phyloP scores from a whole-genome alignment of 1,140 invertebrate genomes.

The Coenobita brevimanus region DNA sequence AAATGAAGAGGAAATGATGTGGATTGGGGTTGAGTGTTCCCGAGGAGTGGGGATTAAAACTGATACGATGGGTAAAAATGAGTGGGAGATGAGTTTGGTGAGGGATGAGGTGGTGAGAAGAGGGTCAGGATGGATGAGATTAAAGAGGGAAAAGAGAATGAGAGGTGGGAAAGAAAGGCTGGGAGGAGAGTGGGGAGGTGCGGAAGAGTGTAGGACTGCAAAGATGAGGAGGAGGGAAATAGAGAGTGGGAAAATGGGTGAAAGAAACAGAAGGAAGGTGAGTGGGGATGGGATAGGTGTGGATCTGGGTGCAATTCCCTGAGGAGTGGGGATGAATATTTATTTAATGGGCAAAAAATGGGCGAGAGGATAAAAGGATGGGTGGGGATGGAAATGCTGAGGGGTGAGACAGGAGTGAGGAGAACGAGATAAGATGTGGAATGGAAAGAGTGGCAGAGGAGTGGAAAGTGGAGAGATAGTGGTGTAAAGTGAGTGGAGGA shows the following conservation, averaged over 20 bases:
- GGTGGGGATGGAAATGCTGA: no score
- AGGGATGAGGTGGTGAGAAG: neutral
- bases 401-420: no score
- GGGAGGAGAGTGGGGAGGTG: neutral
- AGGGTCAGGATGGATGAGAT: neutral
- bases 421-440: no score
- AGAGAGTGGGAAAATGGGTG: neutral
- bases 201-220: no score
- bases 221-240: neutral
- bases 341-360: neutral
- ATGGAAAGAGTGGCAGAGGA: no score
- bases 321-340: neutral
- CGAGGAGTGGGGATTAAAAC: no score
- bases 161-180: neutral
- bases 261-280: neutral
- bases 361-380: no score
- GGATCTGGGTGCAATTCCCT: neutral
- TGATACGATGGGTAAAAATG: no score
- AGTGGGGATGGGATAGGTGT: neutral
- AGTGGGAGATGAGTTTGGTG: neutral
- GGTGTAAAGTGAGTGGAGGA: no score
- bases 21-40: no score
- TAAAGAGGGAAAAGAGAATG: neutral
- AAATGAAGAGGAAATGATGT: no score
- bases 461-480: no score